Conservation (phyloP, 1,140 invertebrate genomes). For the Gonatopus flavifemur region DNA sequence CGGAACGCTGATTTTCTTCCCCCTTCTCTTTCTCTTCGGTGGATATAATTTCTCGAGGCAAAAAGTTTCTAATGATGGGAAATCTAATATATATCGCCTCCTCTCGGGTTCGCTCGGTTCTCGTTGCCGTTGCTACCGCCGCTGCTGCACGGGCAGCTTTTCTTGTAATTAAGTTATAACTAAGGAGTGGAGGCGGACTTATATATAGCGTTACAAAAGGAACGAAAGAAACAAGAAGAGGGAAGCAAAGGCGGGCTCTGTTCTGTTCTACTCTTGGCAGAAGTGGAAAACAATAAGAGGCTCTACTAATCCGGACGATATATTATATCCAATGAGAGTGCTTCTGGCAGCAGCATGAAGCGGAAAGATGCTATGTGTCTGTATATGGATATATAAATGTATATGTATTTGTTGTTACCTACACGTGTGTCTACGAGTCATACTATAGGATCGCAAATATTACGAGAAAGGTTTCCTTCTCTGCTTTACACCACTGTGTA, state of each 20-base stretch:
- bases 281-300: constrained; percentile 57
- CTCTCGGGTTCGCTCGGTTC: constrained; percentile 21
- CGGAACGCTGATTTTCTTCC: constrained; percentile 7
- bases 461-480: too few relatives aligned
- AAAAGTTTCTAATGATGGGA: constrained; percentile 51
- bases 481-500: too few relatives aligned
- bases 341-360: constrained; percentile 40
- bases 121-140: constrained; percentile 21
- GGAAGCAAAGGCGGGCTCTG: constrained; percentile 25
- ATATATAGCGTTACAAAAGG: too few relatives aligned
- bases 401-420: too few relatives aligned
- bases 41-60: constrained; percentile 42
- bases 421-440: too few relatives aligned
- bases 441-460: too few relatives aligned
- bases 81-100: constrained; percentile 53
- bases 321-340: constrained; percentile 54
- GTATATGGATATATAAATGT: not conserved
- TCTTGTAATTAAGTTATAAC: constrained; percentile 59
- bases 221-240: constrained; percentile 17
- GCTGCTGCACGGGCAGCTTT: constrained; percentile 41
- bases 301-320: constrained; percentile 53
- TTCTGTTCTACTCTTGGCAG: constrained; percentile 27
- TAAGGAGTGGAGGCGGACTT: constrained; percentile 26
- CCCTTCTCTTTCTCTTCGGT: not conserved
- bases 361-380: constrained; percentile 4